phyloP scores from a whole-genome alignment of 1,140 invertebrate species.

The Babylonia areolata region DNA sequence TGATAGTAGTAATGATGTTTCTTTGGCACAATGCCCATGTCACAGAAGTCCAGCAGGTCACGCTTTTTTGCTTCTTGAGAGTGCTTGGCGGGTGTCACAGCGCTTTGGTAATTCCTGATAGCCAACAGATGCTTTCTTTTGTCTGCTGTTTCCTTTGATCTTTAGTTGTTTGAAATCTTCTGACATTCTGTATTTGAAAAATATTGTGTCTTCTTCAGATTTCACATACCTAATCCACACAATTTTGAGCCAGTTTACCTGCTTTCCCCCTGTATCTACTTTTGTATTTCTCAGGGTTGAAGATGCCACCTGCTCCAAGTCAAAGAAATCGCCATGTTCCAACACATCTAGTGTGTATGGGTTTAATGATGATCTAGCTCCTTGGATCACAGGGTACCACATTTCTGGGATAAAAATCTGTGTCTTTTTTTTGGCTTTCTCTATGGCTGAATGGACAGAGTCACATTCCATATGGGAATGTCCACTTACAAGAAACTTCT shows the following conservation, averaged over 20 bases:
- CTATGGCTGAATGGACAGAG: conserved; percentile 44
- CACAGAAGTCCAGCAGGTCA: conserved; percentile 19
- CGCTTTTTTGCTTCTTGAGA: conserved; percentile 26
- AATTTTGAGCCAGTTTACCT: conserved; percentile 28
- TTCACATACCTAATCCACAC: conserved; percentile 26
- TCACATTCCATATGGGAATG: conserved; percentile 52
- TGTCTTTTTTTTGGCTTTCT: conserved; percentile 38
- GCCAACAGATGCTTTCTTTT: background rate
- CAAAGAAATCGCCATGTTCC: conserved; percentile 9
- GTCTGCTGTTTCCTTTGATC: conserved; percentile 14
- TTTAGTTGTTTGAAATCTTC: conserved; percentile 20
- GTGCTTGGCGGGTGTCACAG: background rate
- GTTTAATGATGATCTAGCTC: background rate
- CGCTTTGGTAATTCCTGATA: conserved; percentile 12
- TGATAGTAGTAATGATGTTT: conserved; percentile 11
- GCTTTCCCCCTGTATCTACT: conserved; percentile 20
- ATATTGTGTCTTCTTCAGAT: conserved; percentile 21
- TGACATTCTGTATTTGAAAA: conserved; percentile 12
- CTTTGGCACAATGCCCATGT: conserved; percentile 10
- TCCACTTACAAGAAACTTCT: conserved; percentile 49
- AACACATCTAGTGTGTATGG: conserved; percentile 18
- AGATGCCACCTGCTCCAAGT: conserved; percentile 11
- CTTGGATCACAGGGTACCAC: conserved; percentile 32
- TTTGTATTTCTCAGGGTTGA: conserved; percentile 18
- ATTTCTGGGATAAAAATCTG: conserved; percentile 38